Percentiles rank a stretch among this genome's conserved stretches.
Evolutionary conservation across 2,888 invertebrate species (phyloP).

Genomic region (Phortica magna): DNA sequence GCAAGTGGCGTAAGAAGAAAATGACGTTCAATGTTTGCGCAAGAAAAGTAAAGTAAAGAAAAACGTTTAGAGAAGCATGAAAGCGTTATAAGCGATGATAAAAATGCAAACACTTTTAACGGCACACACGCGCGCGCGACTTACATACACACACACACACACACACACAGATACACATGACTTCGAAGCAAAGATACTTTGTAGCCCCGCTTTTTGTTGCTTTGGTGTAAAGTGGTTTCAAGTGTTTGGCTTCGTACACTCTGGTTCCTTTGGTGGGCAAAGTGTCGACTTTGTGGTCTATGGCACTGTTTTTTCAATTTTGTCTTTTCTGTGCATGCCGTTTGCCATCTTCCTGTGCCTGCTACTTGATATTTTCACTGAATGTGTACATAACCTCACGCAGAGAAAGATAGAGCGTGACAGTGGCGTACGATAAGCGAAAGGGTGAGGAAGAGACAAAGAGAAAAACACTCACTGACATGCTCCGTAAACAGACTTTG

Average conservation of each 20-base stretch:
- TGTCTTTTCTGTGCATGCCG: constrained; percentile 2
- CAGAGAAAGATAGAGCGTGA: constrained; percentile 41
- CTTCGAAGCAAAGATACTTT: constrained; percentile 17
- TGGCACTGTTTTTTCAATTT: background rate
- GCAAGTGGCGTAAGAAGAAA: constrained; percentile 46
- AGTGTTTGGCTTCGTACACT: constrained; percentile 20
- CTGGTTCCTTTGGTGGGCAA: background rate
- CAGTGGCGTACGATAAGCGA: background rate
- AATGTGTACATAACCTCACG: constrained; percentile 42
- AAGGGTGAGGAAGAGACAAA: background rate
- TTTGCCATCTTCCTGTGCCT: constrained; percentile 30
- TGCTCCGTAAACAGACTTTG: constrained; percentile 41
- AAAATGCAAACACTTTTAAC: constrained; percentile 67
- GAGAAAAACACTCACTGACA: background rate
- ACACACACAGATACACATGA: background rate
- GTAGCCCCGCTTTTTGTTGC: constrained; percentile 16
- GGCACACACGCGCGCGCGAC: constrained; percentile 37
- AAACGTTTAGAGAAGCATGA: constrained; percentile 37
- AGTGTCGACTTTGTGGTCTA: constrained; percentile 14
- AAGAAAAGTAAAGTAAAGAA: constrained; percentile 36
- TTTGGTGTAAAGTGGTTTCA: constrained; percentile 29
- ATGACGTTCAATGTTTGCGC: constrained; percentile 33
- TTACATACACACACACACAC: constrained; percentile 7
- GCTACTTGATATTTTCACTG: constrained; percentile 67
- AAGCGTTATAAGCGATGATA: constrained; percentile 54